Conservation (phyloP, 2,888 invertebrate genomes). For the Lithophane ornitopus region DNA sequence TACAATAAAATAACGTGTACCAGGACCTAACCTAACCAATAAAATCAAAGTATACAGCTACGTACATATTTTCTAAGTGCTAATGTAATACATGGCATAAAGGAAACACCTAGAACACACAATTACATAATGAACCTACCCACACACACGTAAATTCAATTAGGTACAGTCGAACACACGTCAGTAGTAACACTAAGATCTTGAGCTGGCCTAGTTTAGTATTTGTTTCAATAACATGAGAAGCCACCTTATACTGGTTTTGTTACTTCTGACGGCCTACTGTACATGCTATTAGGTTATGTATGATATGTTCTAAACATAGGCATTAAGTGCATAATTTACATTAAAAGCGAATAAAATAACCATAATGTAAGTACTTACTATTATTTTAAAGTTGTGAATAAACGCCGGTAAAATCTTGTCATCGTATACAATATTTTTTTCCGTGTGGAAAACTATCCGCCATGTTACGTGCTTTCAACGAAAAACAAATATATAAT, state of each 20-base stretch:
- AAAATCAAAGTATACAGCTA: too few species aligned
- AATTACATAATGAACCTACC: not conserved
- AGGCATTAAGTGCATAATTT: slow-evolving; percentile 6
- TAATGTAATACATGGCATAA: not conserved
- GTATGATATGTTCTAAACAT: too few species aligned
- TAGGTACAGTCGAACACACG: not conserved
- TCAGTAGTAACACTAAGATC: not conserved
- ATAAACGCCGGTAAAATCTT: slow-evolving; percentile 1
- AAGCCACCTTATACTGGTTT: not conserved
- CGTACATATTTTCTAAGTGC: not conserved
- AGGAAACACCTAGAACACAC: not conserved
- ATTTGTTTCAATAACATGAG: not conserved
- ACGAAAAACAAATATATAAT: not conserved
- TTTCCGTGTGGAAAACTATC: not conserved
- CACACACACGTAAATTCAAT: not conserved
- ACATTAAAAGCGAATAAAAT: slow-evolving; percentile 22
- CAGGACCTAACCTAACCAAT: too few species aligned
- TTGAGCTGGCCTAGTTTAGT: not conserved
- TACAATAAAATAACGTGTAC: too few species aligned
- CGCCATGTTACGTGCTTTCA: not conserved
- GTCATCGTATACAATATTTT: not conserved
- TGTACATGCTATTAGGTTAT: not conserved
- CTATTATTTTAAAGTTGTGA: not conserved
- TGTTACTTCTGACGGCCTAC: not conserved
- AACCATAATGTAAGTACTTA: not conserved